These are phyloP conservation scores for Acanthopagrus latus DNA, from an alignment of 2,797 vertebrate genomes.

Conservation along the genomic window DNA sequence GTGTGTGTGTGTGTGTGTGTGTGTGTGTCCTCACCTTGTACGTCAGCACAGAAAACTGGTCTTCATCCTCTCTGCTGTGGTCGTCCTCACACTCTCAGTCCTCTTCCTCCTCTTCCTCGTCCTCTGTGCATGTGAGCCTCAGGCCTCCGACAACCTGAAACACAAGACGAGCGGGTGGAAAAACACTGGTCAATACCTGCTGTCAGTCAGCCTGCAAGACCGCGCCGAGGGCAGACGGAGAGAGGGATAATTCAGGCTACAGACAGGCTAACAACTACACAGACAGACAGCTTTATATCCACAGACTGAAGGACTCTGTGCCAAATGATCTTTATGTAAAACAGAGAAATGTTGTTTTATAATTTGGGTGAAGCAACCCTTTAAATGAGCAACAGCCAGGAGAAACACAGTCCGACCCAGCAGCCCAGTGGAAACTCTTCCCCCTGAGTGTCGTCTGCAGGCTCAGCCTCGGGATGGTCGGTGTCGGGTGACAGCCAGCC, in stretches of 20 bases:
- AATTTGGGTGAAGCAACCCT: no score
- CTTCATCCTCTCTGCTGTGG: constrained; percentile 42
- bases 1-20: neutral
- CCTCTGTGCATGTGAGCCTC: constrained; percentile 18
- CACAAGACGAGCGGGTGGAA: constrained; percentile 32
- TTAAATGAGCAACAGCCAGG: no score
- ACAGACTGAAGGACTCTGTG: no score
- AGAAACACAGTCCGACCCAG: no score
- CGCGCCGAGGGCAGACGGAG: no score
- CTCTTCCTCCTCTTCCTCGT: constrained; percentile 21
- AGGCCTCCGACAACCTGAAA: constrained; percentile 46
- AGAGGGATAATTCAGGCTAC: neutral
- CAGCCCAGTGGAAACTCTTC: no score
- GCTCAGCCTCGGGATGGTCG: neutral
- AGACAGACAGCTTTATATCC: neutral
- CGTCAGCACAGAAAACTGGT: constrained; percentile 26
- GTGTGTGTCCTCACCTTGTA: constrained; percentile 46
- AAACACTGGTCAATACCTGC: constrained; percentile 25
- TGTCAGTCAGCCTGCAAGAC: neutral
- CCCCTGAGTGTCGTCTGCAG: neutral
- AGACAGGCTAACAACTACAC: no score
- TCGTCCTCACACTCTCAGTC: constrained; percentile 5
- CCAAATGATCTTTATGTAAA: no score
- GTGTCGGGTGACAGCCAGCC: neutral
- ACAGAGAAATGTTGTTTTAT: no score